Evolutionary conservation across 2,113 vertebrate genomes (phyloP), one percentile per base, ranked within the genome.

Genomic region (Tauraco erythrolophus): DNA sequence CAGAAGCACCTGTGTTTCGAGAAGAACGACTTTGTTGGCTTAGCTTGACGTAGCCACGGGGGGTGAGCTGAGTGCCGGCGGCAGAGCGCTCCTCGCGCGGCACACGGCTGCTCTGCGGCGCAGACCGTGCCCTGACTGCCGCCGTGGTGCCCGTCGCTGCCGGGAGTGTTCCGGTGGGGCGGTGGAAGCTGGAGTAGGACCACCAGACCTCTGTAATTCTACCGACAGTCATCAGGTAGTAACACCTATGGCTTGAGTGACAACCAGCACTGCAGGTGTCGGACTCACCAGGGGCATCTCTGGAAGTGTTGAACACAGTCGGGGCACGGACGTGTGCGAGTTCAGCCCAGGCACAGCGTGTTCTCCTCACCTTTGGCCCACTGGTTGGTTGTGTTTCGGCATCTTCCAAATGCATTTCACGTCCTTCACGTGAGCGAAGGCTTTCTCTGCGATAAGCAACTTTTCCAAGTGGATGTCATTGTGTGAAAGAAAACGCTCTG

Each of bases 401-500:
- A 1, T 39, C 76, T 61, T 37, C 28, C 48, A 77, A 48, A 62
- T 4, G 22, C 9, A 2, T n/a, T 25, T 28, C 25, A 6, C 1
- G 0, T 19, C 46, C 39, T 27, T 45, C 15, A 0, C 3, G 17
- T 5, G 23, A 28, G 35, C 1, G 37, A 66, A 64, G 64, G 5
- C 45, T 37, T 23, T 2, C 15, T 41, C 30, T 18, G 56, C 62
- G 22, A 0, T 2, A 10, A 80, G 56, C 27, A 48, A 0, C 75
- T 70, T 46, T 19, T 9, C 30, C n/a, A 45, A 6, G 43, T 4
- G 39, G 58, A 2, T 17, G 45, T 14, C 14, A 5, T 2, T 2
- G 6, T 2, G 18, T 14, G 64, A 46, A 58, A 45, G 33, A 23
- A 51, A 1, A 61, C 0, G 1, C 41, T 61, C 39, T 15, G 7